A percentile compares a stretch with the other conserved stretches of the same genome.
These are phyloP conservation scores for Glossosoma conforme DNA, from an alignment of 1,140 invertebrate genomes.

Conservation along the genomic window DNA sequence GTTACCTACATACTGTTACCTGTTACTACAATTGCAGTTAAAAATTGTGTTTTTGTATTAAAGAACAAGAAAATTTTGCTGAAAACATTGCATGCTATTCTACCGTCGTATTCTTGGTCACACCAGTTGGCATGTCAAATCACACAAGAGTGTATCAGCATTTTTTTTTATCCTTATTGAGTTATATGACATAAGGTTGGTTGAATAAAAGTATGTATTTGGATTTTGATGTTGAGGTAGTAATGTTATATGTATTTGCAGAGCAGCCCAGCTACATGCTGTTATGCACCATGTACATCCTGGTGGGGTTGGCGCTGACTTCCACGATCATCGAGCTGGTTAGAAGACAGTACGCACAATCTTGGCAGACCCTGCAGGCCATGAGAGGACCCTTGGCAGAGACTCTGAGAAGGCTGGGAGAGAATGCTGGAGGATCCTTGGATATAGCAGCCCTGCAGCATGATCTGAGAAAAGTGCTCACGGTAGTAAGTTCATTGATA, in stretches of 20 bases:
- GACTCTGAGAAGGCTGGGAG: slow-evolving; percentile 66
- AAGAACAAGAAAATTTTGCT: too few species aligned
- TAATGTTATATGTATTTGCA: slow-evolving; percentile 50
- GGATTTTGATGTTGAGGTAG: too few species aligned
- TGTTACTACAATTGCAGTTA: too few species aligned
- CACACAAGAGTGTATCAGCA: too few species aligned
- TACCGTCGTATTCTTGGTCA: too few species aligned
- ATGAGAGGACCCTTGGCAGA: slow-evolving; percentile 75
- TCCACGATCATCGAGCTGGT: slow-evolving; percentile 92
- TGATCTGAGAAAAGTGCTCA: slow-evolving; percentile 59
- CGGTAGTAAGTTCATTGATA: slow-evolving; percentile 54
- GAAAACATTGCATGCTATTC: too few species aligned
- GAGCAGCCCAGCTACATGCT: slow-evolving; percentile 84
- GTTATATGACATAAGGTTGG: too few species aligned
- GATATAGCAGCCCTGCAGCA: slow-evolving; percentile 65
- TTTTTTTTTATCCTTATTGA: too few species aligned
- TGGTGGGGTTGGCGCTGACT: slow-evolving; percentile 88
- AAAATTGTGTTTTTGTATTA: too few species aligned
- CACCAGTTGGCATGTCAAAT: too few species aligned
- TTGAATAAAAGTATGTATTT: too few species aligned
- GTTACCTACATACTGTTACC: too few species aligned
- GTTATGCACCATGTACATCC: slow-evolving; percentile 85
- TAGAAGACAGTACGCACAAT: slow-evolving; percentile 76
- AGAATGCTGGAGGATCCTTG: slow-evolving; percentile 59
- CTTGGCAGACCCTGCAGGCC: slow-evolving; percentile 74